Evolutionary conservation across 2,888 invertebrate genomes (phyloP), one percentile per base, ranked within the genome.

Genomic region (Pachydiplax longipennis): DNA sequence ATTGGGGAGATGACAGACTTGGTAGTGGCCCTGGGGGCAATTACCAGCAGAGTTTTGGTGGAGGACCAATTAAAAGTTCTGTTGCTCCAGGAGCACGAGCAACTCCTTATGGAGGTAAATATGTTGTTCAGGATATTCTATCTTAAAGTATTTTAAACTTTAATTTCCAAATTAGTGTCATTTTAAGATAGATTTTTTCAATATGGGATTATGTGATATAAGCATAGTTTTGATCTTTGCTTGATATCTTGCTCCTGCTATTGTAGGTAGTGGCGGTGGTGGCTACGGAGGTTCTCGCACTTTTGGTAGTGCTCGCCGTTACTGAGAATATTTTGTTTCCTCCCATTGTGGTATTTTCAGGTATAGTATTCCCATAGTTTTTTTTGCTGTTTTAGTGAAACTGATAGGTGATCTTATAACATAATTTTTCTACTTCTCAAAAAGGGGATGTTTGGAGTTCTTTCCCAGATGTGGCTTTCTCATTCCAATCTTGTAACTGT

Each of bases 301-400:
- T 87, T 87, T 87, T 87, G 87, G 87, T 37, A 87, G 87, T 87
- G 87, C 61, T 65, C 87, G 87, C 31, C 87, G 87, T 37, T 87
- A 87, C 37, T 87, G 58, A 37, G 22, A 61, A 37, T 35, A 87
- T 13, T 31, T 73, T 37, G 35, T 31, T 83, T 31, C 58, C 22
- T 83, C n/a, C 83, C 87, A 5, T 37, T 8, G 15, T 61, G 37
- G 25, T 25, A 31, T 58, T 22, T 61, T 37, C 87, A 87, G 87
- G 87, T 87, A 87, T 37, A 61, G 87, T 87, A 37, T 35, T 22
- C n/a, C 73, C 73, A 13, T 31, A 12, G 31, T 31, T 31, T 10
- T 25, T 31, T 73, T 13, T 73, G 25, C 12, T 31, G 10, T 73
- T 31, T 31, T 73, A 5, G 31, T 8, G 18, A 53, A 18, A 18